phyloP scores from a whole-genome alignment of 2,797 vertebrate genomes.

The Rhyacichthys aspro region DNA sequence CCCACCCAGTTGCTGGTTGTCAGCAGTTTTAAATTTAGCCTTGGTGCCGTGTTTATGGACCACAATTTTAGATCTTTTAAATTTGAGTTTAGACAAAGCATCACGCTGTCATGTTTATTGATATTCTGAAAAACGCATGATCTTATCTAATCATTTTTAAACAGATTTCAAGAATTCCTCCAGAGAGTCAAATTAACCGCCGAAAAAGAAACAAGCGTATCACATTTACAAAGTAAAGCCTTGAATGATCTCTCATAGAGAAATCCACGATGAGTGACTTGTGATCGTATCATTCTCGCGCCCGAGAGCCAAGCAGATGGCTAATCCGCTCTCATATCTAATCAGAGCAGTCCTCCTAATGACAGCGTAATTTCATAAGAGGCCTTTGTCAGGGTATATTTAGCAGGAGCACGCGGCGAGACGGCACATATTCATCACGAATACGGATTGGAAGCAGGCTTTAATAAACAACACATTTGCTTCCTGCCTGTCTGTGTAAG shows the following conservation, averaged over 20 bases:
- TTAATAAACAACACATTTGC: conserved; percentile 75
- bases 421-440: conserved; percentile 64
- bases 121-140: neutral
- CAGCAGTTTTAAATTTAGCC: too few relatives aligned
- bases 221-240: conserved; percentile 55
- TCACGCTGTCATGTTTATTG: neutral
- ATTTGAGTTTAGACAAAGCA: neutral
- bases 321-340: conserved; percentile 73
- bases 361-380: conserved; percentile 72
- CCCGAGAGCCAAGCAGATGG: conserved; percentile 73
- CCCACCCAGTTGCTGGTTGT: too few relatives aligned
- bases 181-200: conserved; percentile 8
- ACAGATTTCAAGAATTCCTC: conserved; percentile 27
- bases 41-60: too few relatives aligned
- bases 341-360: conserved; percentile 72
- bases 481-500: conserved; percentile 64
- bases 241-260: conserved; percentile 35
- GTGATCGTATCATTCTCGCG: conserved; percentile 60
- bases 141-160: neutral
- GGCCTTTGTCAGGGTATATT: conserved; percentile 68
- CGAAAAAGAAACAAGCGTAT: conserved; percentile 39
- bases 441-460: conserved; percentile 67
- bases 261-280: conserved; percentile 51
- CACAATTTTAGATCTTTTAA: too few relatives aligned
- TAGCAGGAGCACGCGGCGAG: conserved; percentile 56